phyloP scores from a whole-genome alignment of 2,888 invertebrate species.

The Adelphocoris suturalis region DNA sequence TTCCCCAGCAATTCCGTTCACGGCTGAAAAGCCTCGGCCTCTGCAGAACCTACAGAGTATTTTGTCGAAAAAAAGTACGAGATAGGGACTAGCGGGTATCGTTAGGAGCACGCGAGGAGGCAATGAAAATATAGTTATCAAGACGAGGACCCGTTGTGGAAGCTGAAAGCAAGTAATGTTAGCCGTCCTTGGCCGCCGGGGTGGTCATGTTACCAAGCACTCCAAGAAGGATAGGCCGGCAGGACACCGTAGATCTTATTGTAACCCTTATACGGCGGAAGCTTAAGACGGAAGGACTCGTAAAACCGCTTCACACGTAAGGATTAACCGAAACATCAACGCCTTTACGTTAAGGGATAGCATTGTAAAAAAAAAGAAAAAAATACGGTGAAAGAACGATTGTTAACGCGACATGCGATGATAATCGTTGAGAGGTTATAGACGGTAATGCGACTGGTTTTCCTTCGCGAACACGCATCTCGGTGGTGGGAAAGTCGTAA shows the following conservation, averaged over 20 bases:
- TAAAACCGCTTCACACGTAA: neutral
- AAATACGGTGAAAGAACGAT: constrained; percentile 8
- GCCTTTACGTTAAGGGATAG: neutral
- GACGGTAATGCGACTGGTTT: constrained; percentile 24
- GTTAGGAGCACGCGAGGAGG: constrained; percentile 37
- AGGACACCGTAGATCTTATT: neutral
- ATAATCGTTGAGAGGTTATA: neutral
- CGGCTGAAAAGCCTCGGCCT: neutral
- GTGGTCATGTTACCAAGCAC: neutral
- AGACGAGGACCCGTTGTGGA: constrained; percentile 7
- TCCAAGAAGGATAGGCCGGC: neutral
- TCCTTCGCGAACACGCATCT: neutral
- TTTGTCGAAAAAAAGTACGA: neutral
- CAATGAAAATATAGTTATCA: constrained; percentile 42
- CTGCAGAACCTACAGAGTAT: neutral
- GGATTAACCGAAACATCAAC: constrained; percentile 15
- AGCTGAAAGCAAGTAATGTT: constrained; percentile 39
- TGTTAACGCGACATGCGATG: neutral
- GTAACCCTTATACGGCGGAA: neutral
- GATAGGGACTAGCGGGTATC: neutral
- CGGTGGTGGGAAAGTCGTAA: too few relatives aligned
- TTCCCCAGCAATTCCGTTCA: neutral
- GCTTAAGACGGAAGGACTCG: constrained; percentile 12
- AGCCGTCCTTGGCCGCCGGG: constrained; percentile 36
- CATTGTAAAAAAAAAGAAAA: neutral